Evolutionary conservation across 2,888 invertebrate species (phyloP).

Genomic region (Carabus problematicus): DNA sequence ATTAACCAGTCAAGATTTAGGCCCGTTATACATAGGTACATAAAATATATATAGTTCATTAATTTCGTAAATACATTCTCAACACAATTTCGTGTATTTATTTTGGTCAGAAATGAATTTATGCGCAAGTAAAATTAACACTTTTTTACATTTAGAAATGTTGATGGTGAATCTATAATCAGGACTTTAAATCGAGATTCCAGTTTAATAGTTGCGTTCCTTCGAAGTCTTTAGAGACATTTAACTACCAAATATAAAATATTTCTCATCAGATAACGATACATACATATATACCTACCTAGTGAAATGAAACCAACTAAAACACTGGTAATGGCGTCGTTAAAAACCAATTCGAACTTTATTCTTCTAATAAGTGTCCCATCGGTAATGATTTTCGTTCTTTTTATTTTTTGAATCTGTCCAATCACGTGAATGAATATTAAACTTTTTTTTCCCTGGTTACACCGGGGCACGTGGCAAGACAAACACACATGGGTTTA

Average conservation of each 20-base stretch:
- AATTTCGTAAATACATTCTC: too few relatives aligned
- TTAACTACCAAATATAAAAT: constrained; percentile 10
- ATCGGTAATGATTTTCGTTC: constrained; percentile 9
- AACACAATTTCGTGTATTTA: too few relatives aligned
- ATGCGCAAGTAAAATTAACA: too few relatives aligned
- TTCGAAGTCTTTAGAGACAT: constrained; percentile 11
- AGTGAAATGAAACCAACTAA: neutral
- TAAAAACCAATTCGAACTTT: constrained; percentile 37
- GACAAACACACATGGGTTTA: constrained; percentile 1
- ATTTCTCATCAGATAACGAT: constrained; percentile 3
- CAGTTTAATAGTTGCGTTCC: constrained; percentile 11
- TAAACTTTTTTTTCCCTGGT: constrained; percentile 1
- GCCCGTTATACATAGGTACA: too few relatives aligned
- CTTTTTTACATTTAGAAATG: neutral
- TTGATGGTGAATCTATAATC: constrained; percentile 1
- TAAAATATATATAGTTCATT: too few relatives aligned
- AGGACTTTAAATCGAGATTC: constrained; percentile 7
- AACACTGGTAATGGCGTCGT: constrained; percentile 23
- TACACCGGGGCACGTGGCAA: constrained; percentile 1
- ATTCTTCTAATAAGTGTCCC: constrained; percentile 36
- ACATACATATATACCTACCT: neutral
- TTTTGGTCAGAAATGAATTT: too few relatives aligned
- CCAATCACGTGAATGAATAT: neutral
- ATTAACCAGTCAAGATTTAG: too few relatives aligned
- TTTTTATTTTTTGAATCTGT: constrained; percentile 4